Evolutionary conservation across 2,797 vertebrate genomes (phyloP), one percentile per base, ranked within the genome.

Genomic region (Falco rusticolus): DNA sequence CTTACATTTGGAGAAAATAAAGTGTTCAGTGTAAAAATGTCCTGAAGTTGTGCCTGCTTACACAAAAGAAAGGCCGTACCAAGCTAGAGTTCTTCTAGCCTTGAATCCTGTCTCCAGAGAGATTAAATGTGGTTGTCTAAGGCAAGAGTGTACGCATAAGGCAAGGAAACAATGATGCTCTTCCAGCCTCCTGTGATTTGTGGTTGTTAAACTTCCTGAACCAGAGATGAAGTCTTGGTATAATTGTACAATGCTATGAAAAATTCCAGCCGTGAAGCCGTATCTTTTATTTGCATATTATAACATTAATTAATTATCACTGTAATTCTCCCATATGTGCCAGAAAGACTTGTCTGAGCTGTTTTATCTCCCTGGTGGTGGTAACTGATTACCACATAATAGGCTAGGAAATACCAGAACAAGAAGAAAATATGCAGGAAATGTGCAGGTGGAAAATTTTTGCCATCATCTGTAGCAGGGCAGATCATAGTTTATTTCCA

Each of bases 401-500:
- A 92, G 61, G 16, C 13, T 65, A 56, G 54, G 63, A 92, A 92
- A 68, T 70, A 84, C 5, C 48, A 78, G 57, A 93, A 81, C 21
- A 86, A 84, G n/a, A 33, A 48, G 54, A 84, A 78, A 81, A 19
- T 9, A 45, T 26, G n/a, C 54, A 91, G 76, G n/a, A 91, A 91
- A 87, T 43, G 16, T 48, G 33, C 63, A 89, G 65, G 69, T 77
- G 63, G 70, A 63, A 94, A 93, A n/a, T 19, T 66, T 85, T 94
- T 84, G 19, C 37, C 41, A 25, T 41, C 54, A 11, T 34, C 63
- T 88, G 24, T 84, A 92, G 12, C 43, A 63, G 65, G n/a, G 59
- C 59, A 84, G 80, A 65, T 89, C 77, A 61, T 28, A 61, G 24
- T 86, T 96, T 91, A 84, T 91, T 94, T 91, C 72, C 45, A 74